Evolutionary conservation across 2,797 vertebrate genomes (phyloP).

Genomic region (Periophthalmus magnuspinnatus): DNA sequence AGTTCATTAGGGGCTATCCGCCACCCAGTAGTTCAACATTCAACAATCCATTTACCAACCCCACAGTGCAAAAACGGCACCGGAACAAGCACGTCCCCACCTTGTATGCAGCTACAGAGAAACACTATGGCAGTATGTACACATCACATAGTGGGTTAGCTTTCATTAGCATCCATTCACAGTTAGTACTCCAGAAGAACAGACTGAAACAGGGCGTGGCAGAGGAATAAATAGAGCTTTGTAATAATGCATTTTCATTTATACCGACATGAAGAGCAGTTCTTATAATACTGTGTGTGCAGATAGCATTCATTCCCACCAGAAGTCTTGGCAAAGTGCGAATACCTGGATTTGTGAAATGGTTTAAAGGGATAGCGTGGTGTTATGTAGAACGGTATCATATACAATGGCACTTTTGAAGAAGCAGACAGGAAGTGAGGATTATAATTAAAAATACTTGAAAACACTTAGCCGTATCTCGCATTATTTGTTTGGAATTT

Average conservation of each 20-base stretch:
- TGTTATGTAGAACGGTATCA: neutral
- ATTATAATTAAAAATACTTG: too few relatives aligned
- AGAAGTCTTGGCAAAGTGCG: constrained; percentile 22
- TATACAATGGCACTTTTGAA: neutral
- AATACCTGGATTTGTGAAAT: constrained; percentile 34
- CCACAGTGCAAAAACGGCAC: constrained; percentile 48
- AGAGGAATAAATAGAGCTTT: constrained; percentile 73
- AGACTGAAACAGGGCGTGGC: constrained; percentile 47
- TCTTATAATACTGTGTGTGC: constrained; percentile 58
- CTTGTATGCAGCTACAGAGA: constrained; percentile 44
- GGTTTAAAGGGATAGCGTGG: constrained; percentile 18
- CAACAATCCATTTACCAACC: constrained; percentile 23
- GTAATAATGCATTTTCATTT: constrained; percentile 68
- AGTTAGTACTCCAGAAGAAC: constrained; percentile 53
- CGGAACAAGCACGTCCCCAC: constrained; percentile 31
- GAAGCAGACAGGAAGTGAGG: constrained; percentile 1
- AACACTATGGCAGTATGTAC: constrained; percentile 57
- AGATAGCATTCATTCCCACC: constrained; percentile 57
- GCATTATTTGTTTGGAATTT: too few relatives aligned
- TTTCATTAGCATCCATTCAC: constrained; percentile 50
- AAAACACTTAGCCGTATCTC: too few relatives aligned
- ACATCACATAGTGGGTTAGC: constrained; percentile 47
- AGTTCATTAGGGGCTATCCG: constrained; percentile 22
- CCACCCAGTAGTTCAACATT: constrained; percentile 24
- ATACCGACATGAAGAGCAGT: constrained; percentile 58